Base-by-base conservation (phyloP, 2,888 invertebrate genomes). In the Imbricaverruca yamaguchii region DNA sequence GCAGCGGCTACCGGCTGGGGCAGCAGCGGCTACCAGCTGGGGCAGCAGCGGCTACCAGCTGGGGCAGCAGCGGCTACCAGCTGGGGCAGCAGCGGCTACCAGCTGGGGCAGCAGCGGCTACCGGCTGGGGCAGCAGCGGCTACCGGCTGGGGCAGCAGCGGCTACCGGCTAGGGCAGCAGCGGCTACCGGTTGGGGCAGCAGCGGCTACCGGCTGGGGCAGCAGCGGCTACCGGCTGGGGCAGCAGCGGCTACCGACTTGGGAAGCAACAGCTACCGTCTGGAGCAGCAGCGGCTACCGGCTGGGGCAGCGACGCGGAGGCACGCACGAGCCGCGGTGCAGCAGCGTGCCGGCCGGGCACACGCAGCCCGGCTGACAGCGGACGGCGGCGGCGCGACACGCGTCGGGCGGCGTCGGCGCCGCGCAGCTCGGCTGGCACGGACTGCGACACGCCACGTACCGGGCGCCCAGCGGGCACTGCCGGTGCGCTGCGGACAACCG, bases 381-480 rank as follows among this genome's bases (percentile, higher is more conserved):
- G 39, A 53, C 39, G 39, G 39, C 74, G 15, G 80, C 59, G 39
- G 65, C 81, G 82, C 83, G 80, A 67, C 83, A 82, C 39, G 80
- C 80, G 15, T 81, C 83, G 77, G 83, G 81, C 39, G 83, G 82
- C 18, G 69, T 69, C 23, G 82, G 82, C 80, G 82, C 83, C 13
- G 81, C 81, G 82, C 84, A 84, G 80, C 82, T 83, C 56, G 84
- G 82, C 18, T 82, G 81, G 59, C 84, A 84, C 0, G 83, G 81
- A 7, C 83, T 82, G 21, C 83, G 82, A 23, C 84, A 84, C n/a
- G 81, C 81, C 83, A 83, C 83, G 80, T 81, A 84, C 79, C 78
- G 80, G 6, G 83, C 83, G 2, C 83, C 84, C 23, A 65, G 81
- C 21, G 84, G 83, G 77, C 84, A 84, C 79, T 82, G 81, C 74